Base-by-base conservation (phyloP, 2,797 vertebrate species). In the Sebastes kiyomatsui region DNA sequence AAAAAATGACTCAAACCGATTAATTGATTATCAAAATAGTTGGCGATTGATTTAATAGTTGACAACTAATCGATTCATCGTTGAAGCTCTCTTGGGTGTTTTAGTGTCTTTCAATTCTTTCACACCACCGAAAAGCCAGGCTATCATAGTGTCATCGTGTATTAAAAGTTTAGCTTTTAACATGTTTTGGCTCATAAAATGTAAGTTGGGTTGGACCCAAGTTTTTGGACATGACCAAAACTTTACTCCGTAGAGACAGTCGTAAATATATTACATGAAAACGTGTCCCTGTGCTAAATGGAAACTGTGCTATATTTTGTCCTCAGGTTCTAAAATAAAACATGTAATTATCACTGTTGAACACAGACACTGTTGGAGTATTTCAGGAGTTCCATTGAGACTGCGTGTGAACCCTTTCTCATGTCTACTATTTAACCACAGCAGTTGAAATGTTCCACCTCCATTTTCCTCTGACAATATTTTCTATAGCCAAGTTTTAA, bases 361-460 rank as follows among this genome's bases (percentile, higher is more conserved):
- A 64, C 49, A 52, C 8, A 52, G 68, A 64, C 32, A n/a, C 46
- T 6, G 33, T 20, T 18, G n/a, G 42, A 64, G 49, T 46, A 62
- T 66, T 33, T 79, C 52, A 35, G 28, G 22, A 59, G 27, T 68
- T 73, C 32, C 11, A 27, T 7, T 73, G 27, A 61, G 38, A 65
- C 32, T 2, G 12, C 61, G 67, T 20, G 12, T 66, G 71, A 75
- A 65, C 38, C 32, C 30, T 54, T n/a, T 46, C 42, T 69, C 22
- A 13, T 49, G 67, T 68, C 54, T 49, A 25, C n/a, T 76, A 14
- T 27, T 65, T 46, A 66, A 76, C 67, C 58, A 56, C 66, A 65
- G 27, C 52, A 67, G 59, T 58, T 65, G 22, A 49, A 77, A 55
- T 69, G 25, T 69, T 84, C 35, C 33, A 62, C 28, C 35, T 79